Percentiles rank a stretch among this genome's conserved stretches.
These are phyloP conservation scores for Cryptosula pallasiana DNA, from an alignment of 2,888 invertebrate species.

Conservation along the genomic window DNA sequence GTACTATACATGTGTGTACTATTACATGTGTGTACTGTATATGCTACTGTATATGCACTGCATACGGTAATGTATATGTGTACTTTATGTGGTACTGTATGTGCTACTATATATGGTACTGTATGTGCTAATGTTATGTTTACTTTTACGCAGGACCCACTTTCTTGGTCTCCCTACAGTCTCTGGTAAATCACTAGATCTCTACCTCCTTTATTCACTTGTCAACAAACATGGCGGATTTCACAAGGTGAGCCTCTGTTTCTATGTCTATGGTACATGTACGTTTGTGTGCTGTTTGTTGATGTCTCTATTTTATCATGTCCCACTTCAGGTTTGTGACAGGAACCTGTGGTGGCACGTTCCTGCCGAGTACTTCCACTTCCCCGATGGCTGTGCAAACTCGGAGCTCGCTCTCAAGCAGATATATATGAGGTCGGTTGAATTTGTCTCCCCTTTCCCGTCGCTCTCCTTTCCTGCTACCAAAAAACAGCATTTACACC, in stretches of 20 bases:
- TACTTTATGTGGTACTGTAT: too few relatives aligned
- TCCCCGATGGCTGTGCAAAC: conserved; percentile 82
- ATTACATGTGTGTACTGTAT: too few relatives aligned
- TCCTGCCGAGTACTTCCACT: conserved; percentile 51
- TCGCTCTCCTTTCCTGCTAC: too few relatives aligned
- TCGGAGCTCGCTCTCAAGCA: conserved; percentile 78
- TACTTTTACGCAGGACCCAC: neutral
- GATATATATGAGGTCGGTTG: conserved; percentile 75
- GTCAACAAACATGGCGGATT: conserved; percentile 20
- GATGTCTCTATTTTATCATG: too few relatives aligned
- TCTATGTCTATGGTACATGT: too few relatives aligned
- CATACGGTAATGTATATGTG: too few relatives aligned
- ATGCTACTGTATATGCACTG: too few relatives aligned
- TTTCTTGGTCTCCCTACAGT: conserved; percentile 3
- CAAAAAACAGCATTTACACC: too few relatives aligned
- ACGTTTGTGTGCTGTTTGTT: too few relatives aligned
- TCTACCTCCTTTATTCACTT: conserved; percentile 8
- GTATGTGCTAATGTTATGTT: neutral
- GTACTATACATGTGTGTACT: too few relatives aligned
- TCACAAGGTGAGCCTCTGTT: conserved; percentile 16
- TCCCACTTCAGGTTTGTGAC: conserved; percentile 83
- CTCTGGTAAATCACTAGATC: conserved; percentile 1
- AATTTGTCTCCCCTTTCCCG: neutral
- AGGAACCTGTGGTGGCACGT: conserved; percentile 83
- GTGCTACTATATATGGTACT: too few relatives aligned